phyloP scores from a whole-genome alignment of 1,140 invertebrate species.

The Drepana arcuata region DNA sequence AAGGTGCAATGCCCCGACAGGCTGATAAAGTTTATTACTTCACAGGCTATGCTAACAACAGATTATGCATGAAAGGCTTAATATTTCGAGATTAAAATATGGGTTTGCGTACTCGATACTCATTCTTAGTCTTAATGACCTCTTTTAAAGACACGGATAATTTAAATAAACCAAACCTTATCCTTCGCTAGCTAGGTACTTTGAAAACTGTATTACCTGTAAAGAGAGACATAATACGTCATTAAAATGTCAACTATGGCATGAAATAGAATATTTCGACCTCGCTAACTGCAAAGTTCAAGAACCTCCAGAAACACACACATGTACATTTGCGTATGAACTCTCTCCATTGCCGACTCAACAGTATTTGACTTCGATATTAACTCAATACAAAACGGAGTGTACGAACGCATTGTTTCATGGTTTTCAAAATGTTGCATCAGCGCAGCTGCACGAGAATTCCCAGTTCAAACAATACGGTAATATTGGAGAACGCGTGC shows the following conservation, averaged over 20 bases:
- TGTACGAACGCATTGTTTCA: constrained; percentile 20
- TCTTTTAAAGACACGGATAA: too few species aligned
- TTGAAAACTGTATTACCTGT: constrained; percentile 29
- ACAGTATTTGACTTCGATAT: constrained; percentile 21
- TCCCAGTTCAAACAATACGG: constrained; percentile 40
- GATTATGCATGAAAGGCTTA: too few species aligned
- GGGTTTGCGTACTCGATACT: too few species aligned
- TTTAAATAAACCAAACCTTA: too few species aligned
- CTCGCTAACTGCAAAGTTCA: constrained; percentile 33
- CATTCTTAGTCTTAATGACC: too few species aligned
- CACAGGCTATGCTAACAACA: too few species aligned
- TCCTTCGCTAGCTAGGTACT: constrained; percentile 7
- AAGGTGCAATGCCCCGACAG: too few species aligned
- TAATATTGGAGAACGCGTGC: constrained; percentile 24
- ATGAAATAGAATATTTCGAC: constrained; percentile 12
- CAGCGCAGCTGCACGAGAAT: constrained; percentile 37
- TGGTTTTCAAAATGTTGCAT: constrained; percentile 12
- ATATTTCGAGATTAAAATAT: too few species aligned
- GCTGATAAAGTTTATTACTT: too few species aligned
- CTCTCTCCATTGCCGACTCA: constrained; percentile 23
- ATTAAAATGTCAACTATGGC: constrained; percentile 21
- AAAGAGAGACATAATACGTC: constrained; percentile 32
- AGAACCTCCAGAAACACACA: constrained; percentile 24
- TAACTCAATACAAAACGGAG: constrained; percentile 27
- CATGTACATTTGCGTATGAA: constrained; percentile 29